Conservation (phyloP, 2,113 vertebrate species). For the Mus pahari region DNA sequence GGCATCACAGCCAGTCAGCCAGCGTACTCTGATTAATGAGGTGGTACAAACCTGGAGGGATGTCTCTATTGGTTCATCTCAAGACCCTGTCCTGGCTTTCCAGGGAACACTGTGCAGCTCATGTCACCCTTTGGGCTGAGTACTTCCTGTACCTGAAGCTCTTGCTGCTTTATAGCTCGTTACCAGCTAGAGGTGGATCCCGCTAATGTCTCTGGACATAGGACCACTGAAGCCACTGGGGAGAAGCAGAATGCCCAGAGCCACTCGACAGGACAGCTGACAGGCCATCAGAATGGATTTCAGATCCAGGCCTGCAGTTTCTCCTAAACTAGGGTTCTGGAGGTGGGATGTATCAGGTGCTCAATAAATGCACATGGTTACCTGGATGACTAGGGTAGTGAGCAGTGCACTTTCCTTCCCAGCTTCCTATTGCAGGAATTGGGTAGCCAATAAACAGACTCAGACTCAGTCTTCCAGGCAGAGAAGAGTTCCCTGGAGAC, state of each 20-base stretch:
- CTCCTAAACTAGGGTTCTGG: background rate
- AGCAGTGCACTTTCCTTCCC: background rate
- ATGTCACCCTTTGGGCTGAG: background rate
- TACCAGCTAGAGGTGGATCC: background rate
- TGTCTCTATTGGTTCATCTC: background rate
- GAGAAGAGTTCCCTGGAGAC: background rate
- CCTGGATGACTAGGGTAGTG: background rate
- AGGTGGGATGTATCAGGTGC: background rate
- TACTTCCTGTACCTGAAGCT: background rate
- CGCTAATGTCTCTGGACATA: background rate
- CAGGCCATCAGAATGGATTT: background rate
- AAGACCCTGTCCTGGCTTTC: background rate
- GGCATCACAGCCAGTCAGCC: constrained; percentile 39
- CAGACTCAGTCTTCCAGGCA: background rate
- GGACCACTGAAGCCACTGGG: background rate
- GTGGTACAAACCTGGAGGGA: constrained; percentile 24
- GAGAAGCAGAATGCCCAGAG: background rate
- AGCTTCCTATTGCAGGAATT: background rate
- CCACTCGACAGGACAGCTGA: background rate
- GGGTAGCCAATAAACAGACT: background rate
- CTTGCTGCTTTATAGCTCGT: background rate
- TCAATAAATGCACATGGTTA: background rate
- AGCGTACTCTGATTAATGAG: constrained; percentile 38
- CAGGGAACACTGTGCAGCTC: background rate
- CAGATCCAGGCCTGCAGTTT: background rate